Conservation (phyloP, 2,113 vertebrate genomes). For the Poecile atricapillus region DNA sequence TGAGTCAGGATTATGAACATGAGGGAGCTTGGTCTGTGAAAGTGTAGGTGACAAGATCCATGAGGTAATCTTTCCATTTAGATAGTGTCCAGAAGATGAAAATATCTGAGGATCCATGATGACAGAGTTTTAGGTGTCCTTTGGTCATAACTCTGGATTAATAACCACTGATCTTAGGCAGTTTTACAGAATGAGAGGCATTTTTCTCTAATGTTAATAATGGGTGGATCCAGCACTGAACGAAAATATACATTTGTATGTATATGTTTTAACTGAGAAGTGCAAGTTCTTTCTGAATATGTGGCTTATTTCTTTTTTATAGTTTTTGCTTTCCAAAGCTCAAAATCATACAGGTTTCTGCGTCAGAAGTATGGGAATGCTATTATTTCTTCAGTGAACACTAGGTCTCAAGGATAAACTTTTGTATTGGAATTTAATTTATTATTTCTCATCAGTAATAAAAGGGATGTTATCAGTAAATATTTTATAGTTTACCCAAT, state of each 20-base stretch:
- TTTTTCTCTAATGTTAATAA: not conserved
- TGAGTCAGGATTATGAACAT: not conserved
- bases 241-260: no score
- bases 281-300: not conserved
- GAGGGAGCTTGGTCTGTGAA: not conserved
- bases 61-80: not conserved
- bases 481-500: not conserved
- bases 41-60: not conserved
- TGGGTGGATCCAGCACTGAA: not conserved
- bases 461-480: not conserved
- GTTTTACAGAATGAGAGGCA: not conserved
- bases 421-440: not conserved
- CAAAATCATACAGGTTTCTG: not conserved
- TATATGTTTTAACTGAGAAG: accelerated
- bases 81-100: not conserved
- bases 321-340: not conserved
- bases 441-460: not conserved
- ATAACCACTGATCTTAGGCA: not conserved
- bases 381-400: not conserved
- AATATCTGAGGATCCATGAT: not conserved
- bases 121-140: not conserved
- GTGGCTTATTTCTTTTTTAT: not conserved
- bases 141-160: not conserved
- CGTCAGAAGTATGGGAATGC: not conserved
- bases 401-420: not conserved